Evolutionary conservation across 2,113 vertebrate species (phyloP), one percentile per base, ranked within the genome.

Genomic region (Leptodactylus fuscus): DNA sequence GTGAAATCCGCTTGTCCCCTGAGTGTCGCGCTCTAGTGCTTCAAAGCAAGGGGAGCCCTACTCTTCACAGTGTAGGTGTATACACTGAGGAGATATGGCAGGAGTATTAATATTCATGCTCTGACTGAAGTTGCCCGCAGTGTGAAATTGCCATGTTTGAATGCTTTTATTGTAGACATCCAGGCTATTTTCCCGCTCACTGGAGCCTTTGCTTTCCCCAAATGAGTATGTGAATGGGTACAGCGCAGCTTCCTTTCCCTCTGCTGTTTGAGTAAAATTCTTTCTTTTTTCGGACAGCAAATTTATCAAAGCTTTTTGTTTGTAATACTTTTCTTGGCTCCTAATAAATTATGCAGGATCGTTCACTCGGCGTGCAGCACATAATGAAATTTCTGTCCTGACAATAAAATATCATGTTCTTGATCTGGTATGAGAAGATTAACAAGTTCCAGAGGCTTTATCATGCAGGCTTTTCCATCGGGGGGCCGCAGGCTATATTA

Each of bases 391-490:
- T 73, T 87, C 80, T 89, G 80, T 89, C 87, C 76, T 89, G 89
- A 89, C 87, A 85, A 11, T 90, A 89, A 55, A 88, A 75, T 87
- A 90, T 89, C 89, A 79, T 88, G 32, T 74, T 87, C 88, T 91
- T 89, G 82, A 88, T 90, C 88, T 88, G 44, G 55, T 89, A 2
- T 88, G 55, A 88, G 87, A 91, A 90, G 88, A 90, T 88, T 87
- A 87, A 83, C 55, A 78, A 77, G 49, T 79, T 81, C 13, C n/a
- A 22, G n/a, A 88, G 70, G 81, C 87, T 88, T 90, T 89, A 83
- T 87, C 82, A 88, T 86, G 62, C 49, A 81, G 81, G 87, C 29
- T 90, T 77, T 67, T 87, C 79, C 82, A 87, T 53, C 70, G 41
- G 11, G 85, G 85, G 41, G 58, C 76, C 88, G 80, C 70, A 89